These are phyloP conservation scores for Acanthoscelides obtectus DNA, from an alignment of 2,888 invertebrate species.

Conservation along the genomic window DNA sequence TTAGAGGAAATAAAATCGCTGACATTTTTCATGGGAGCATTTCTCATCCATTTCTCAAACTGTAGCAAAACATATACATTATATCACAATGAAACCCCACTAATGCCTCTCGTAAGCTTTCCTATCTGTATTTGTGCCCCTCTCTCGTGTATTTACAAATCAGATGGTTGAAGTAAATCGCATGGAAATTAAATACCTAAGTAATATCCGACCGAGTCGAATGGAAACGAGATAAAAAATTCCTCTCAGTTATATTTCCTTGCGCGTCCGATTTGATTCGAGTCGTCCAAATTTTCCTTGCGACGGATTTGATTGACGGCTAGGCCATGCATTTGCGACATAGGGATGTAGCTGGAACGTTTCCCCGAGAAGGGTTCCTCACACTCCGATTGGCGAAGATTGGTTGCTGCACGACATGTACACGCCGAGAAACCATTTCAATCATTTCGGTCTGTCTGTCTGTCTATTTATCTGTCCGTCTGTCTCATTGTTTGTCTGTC, in stretches of 20 bases:
- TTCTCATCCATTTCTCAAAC: neutral
- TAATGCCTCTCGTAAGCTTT: neutral
- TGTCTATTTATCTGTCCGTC: too few species aligned
- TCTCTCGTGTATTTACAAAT: constrained; percentile 20
- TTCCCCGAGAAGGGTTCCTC: too few species aligned
- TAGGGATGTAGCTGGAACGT: too few species aligned
- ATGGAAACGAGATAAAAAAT: constrained; percentile 38
- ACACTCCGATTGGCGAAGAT: too few species aligned
- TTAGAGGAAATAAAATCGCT: neutral
- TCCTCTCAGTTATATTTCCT: constrained; percentile 33
- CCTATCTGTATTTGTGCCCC: neutral
- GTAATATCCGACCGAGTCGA: constrained; percentile 41
- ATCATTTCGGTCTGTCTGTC: too few species aligned
- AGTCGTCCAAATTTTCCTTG: constrained; percentile 36
- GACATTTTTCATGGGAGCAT: neutral
- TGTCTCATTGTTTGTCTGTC: too few species aligned
- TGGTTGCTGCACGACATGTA: too few species aligned
- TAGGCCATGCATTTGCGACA: too few species aligned
- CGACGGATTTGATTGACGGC: constrained; percentile 39
- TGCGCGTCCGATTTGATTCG: constrained; percentile 33
- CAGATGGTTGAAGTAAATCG: constrained; percentile 40
- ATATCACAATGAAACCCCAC: neutral
- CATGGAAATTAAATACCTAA: constrained; percentile 43
- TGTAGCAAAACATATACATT: neutral
- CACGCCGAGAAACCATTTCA: too few species aligned